Conservation (phyloP, 1,140 invertebrate genomes). For the Helicoverpa armigera region DNA sequence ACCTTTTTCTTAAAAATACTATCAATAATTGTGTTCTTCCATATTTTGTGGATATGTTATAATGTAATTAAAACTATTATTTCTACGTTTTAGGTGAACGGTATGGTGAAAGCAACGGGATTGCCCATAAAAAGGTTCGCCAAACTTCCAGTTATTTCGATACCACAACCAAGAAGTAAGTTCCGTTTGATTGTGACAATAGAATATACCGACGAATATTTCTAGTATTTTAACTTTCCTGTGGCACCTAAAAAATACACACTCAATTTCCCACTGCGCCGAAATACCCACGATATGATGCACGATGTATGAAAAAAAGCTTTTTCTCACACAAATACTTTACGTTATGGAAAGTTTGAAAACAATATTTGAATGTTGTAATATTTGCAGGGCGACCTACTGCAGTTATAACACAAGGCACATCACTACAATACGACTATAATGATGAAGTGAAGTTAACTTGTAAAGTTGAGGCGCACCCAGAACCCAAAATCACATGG, state of each 20-base stretch:
- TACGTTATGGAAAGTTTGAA: too few species aligned
- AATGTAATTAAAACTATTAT: neutral
- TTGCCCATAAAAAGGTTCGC: constrained; percentile 26
- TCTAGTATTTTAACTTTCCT: too few species aligned
- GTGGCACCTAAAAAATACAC: too few species aligned
- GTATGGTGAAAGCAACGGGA: constrained; percentile 10
- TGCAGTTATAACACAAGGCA: neutral
- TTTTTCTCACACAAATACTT: too few species aligned
- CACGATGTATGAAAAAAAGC: too few species aligned
- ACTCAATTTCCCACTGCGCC: neutral
- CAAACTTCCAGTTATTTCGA: constrained; percentile 32
- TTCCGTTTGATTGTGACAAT: neutral
- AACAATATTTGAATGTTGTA: too few species aligned
- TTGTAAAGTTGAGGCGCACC: constrained; percentile 35
- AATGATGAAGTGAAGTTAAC: constrained; percentile 38
- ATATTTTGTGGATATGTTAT: too few species aligned
- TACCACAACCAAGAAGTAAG: constrained; percentile 26
- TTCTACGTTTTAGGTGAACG: constrained; percentile 28
- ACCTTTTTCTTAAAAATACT: neutral
- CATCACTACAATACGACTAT: too few species aligned
- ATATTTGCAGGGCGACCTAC: neutral
- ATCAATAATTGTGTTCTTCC: too few species aligned
- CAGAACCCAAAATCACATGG: constrained; percentile 33
- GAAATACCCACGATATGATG: too few species aligned
- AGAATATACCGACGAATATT: neutral